Evolutionary conservation across 2,888 invertebrate genomes (phyloP).

Genomic region (Agrochola lota): DNA sequence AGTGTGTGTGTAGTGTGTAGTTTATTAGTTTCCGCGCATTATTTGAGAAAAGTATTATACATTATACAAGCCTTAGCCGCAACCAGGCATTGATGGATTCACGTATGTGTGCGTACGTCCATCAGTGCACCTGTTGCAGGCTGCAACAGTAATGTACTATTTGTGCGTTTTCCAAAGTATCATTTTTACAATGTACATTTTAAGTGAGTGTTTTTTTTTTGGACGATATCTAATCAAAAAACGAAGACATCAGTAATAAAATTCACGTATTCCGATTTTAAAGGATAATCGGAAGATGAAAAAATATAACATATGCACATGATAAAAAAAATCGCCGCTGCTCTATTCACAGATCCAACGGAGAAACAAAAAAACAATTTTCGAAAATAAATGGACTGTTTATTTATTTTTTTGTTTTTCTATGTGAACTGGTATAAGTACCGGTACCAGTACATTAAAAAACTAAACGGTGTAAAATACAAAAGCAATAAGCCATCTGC

Average conservation of each 20-base stretch:
- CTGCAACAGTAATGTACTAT: no score
- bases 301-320: background rate
- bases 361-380: background rate
- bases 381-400: background rate
- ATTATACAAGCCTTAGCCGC: no score
- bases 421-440: background rate
- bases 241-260: background rate
- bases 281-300: background rate
- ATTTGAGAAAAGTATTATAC: no score
- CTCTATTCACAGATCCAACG: background rate
- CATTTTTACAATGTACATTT: background rate
- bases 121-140: no score
- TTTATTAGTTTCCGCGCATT: no score
- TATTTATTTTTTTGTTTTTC: background rate
- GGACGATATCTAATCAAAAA: background rate
- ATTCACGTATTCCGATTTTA: background rate
- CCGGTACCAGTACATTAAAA: background rate
- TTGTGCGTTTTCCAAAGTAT: background rate
- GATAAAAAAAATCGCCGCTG: background rate
- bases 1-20: no score
- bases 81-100: no score
- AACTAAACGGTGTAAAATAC: background rate
- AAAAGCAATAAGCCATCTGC: no score
- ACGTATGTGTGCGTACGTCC: no score
- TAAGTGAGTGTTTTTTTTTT: background rate